Conservation (phyloP, 2,113 vertebrate species). For the Peromyscus californicus region DNA sequence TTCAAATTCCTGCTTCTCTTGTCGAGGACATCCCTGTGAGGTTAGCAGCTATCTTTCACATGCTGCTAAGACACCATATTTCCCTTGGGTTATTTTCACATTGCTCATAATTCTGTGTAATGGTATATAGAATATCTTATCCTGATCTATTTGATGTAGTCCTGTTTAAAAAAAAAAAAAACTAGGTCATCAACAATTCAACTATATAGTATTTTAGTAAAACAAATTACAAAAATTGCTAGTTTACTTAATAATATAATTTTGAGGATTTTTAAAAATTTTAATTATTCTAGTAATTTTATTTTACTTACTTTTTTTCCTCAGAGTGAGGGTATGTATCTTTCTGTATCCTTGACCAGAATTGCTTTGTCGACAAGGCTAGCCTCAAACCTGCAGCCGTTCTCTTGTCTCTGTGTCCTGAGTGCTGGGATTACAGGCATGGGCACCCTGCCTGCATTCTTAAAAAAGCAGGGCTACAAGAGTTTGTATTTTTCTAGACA, state of each 20-base stretch:
- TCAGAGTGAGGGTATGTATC: neutral
- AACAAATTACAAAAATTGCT: neutral
- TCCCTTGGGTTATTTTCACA: conserved; percentile 11
- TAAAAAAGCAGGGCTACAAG: neutral
- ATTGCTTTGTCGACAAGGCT: neutral
- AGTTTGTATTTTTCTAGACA: neutral
- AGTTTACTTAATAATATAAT: conserved; percentile 30
- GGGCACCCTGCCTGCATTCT: neutral
- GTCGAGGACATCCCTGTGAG: neutral
- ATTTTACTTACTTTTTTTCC: neutral
- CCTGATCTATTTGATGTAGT: neutral
- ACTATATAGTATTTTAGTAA: neutral
- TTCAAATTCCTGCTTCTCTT: neutral
- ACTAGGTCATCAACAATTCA: conserved; percentile 14
- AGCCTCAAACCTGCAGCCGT: neutral
- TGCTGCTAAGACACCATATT: neutral
- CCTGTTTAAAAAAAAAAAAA: neutral
- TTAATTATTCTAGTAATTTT: conserved; percentile 32
- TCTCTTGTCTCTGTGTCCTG: neutral
- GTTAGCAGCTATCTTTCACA: neutral
- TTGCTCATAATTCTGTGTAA: neutral
- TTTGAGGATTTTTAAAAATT: neutral
- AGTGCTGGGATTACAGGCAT: neutral
- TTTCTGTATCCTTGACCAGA: neutral
- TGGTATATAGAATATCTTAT: neutral